Evolutionary conservation across 2,888 invertebrate species (phyloP).

Genomic region (Cosmopolites sordidus): DNA sequence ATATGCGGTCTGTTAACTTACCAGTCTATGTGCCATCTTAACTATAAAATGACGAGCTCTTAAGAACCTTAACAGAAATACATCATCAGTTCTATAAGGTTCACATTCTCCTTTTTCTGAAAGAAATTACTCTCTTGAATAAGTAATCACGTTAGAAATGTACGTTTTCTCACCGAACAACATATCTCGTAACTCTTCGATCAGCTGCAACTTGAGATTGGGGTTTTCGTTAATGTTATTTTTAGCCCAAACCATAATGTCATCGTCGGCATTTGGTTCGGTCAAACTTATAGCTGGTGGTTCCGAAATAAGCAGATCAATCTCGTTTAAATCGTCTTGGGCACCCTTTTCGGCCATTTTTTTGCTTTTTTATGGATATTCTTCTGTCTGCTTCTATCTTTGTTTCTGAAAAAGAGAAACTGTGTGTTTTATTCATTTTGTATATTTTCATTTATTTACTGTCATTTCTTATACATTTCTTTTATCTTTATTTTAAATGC

Average conservation of each 20-base stretch:
- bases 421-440: no score
- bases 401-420: no score
- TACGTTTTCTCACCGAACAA: slow-evolving; percentile 56
- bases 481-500: no score
- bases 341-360: no score
- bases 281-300: slow-evolving; percentile 51
- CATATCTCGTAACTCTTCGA: slow-evolving; percentile 62
- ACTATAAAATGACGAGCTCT: slow-evolving; percentile 69
- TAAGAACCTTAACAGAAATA: slow-evolving; percentile 65
- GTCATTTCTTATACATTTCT: no score
- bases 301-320: not conserved
- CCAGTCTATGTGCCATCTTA: slow-evolving; percentile 66
- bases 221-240: slow-evolving; percentile 32
- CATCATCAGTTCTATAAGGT: slow-evolving; percentile 69
- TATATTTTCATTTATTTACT: no score
- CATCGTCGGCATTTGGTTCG: slow-evolving; percentile 59
- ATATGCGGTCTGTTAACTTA: slow-evolving; percentile 45
- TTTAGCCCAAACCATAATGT: slow-evolving; percentile 33
- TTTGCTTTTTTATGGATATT: no score
- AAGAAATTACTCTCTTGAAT: slow-evolving; percentile 33
- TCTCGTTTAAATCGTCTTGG: not conserved
- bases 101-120: slow-evolving; percentile 67
- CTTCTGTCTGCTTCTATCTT: no score
- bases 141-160: not conserved
- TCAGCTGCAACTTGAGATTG: slow-evolving; percentile 27